Conservation (phyloP, 1,140 invertebrate species). For the Brachionus paranguensis region DNA sequence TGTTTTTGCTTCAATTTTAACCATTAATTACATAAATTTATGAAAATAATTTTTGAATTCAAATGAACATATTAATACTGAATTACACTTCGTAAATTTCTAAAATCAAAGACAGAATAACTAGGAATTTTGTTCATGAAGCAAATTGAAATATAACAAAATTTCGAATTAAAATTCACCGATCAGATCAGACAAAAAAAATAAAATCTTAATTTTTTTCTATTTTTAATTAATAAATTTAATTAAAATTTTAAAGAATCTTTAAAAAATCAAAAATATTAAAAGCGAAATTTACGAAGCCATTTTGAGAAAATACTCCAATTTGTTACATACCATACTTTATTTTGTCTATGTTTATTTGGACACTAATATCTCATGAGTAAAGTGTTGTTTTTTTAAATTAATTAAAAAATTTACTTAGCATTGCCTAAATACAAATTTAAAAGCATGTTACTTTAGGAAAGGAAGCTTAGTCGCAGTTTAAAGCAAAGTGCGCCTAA, state of each 20-base stretch:
- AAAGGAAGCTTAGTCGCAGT: neutral
- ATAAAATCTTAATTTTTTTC: neutral
- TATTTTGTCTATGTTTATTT: slow-evolving; percentile 21
- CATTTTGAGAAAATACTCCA: neutral
- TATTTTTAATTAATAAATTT: neutral
- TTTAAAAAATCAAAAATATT: neutral
- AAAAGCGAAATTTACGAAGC: slow-evolving; percentile 11
- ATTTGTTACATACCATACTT: neutral
- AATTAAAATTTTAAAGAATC: neutral
- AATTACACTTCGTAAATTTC: no score
- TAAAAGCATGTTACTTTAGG: neutral
- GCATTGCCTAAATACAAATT: neutral
- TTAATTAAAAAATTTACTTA: neutral
- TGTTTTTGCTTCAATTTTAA: no score
- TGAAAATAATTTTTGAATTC: no score
- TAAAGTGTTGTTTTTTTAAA: neutral
- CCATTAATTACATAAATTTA: no score
- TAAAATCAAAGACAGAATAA: no score
- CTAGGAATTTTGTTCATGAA: neutral
- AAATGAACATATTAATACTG: no score
- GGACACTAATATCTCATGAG: neutral
- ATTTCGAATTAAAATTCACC: neutral
- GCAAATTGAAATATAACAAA: neutral
- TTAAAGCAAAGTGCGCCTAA: neutral
- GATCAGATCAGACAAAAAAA: neutral